Conservation (phyloP, 2,797 vertebrate genomes). For the Knipowitschia caucasica region DNA sequence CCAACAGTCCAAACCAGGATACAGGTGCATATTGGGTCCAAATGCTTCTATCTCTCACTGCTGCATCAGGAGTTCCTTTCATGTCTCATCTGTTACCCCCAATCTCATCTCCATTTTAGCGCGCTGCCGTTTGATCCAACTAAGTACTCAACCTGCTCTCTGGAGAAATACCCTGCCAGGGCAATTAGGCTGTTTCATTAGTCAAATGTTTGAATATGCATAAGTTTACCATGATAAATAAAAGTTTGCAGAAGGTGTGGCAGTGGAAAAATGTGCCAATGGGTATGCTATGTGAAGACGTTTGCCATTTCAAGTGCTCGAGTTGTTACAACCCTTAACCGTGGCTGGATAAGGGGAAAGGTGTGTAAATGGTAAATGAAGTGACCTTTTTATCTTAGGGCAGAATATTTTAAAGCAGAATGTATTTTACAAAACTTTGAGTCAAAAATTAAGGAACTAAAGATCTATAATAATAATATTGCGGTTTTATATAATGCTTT, state of each 20-base stretch:
- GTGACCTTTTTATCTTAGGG: no score
- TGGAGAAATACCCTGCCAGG: slow-evolving; percentile 1
- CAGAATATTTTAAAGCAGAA: no score
- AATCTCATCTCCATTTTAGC: slow-evolving; percentile 10
- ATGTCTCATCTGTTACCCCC: slow-evolving; percentile 22
- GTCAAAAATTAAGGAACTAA: no score
- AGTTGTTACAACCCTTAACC: no score
- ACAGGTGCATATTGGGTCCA: slow-evolving; percentile 37
- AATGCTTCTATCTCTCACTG: slow-evolving; percentile 20
- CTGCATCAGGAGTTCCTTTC: slow-evolving; percentile 17
- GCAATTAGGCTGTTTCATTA: slow-evolving; percentile 8
- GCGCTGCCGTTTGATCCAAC: slow-evolving; percentile 11
- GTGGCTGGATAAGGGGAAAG: no score
- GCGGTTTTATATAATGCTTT: no score
- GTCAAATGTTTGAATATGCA: slow-evolving; percentile 12
- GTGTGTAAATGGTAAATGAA: no score
- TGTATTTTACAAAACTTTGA: no score
- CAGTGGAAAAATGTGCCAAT: background rate
- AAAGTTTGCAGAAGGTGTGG: background rate
- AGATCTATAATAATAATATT: no score
- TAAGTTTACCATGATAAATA: slow-evolving; percentile 1
- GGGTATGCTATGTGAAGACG: background rate
- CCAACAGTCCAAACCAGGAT: slow-evolving; percentile 31
- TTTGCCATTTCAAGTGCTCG: background rate
- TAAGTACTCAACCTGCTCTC: slow-evolving; percentile 7